Evolutionary conservation across 2,113 vertebrate species (phyloP).

Genomic region (Scalopus aquaticus): DNA sequence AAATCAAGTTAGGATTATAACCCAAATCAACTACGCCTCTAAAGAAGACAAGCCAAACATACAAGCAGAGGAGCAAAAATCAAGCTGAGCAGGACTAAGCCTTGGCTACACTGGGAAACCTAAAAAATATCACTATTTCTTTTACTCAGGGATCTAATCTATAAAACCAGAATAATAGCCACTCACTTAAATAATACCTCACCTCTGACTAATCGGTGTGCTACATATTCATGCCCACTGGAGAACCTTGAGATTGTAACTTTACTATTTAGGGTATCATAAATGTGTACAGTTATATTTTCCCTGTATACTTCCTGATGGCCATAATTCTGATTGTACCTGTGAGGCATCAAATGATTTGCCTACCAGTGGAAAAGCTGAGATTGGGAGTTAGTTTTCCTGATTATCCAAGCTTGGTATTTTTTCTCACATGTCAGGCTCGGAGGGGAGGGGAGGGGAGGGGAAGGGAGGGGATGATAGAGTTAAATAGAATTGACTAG

Average conservation of each 20-base stretch:
- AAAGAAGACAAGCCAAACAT: background rate
- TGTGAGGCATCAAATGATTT: background rate
- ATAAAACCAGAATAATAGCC: background rate
- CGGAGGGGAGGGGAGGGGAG: too few species aligned
- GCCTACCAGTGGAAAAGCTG: background rate
- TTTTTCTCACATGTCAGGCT: background rate
- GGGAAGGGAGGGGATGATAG: background rate
- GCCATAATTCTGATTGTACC: background rate
- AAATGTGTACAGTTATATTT: background rate
- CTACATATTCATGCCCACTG: background rate
- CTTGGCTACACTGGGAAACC: background rate
- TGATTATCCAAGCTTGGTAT: background rate
- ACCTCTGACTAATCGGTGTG: background rate
- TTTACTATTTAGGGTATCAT: background rate
- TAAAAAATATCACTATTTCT: background rate
- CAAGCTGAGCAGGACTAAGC: background rate
- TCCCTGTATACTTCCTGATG: background rate
- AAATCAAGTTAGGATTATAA: background rate
- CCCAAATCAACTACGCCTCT: background rate
- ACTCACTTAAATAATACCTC: background rate
- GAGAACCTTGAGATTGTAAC: background rate
- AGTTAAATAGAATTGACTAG: background rate
- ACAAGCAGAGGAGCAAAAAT: background rate
- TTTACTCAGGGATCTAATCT: background rate
- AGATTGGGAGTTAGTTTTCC: background rate